Evolutionary conservation across 2,113 vertebrate species (phyloP), one percentile per base, ranked within the genome.

Genomic region (Prolemur simus): DNA sequence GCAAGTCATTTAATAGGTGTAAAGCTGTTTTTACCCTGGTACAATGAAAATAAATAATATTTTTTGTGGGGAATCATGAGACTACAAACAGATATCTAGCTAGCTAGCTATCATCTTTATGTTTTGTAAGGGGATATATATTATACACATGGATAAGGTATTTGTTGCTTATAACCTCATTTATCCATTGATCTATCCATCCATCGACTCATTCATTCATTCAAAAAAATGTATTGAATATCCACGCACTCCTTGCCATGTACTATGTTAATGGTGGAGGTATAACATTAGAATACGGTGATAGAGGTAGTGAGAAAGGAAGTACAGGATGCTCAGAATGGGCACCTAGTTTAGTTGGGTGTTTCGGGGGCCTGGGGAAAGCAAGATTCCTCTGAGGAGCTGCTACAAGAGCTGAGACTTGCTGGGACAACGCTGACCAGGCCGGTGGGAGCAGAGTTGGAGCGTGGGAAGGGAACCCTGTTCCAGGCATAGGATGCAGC

Each of bases 91-190:
- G 6, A 66, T 52, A 37, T 32, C 27, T 83, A 34, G 29, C 25
- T 83, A 34, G 29, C 25, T 76, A 18, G 39, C 56, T 42, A 66
- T 20, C 56, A 32, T 39, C 71, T 52, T 1, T 23, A 15, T 91
- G 49, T 84, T 74, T 58, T 45, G 1, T 82, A 39, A 58, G 58
- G n/a, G 10, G 15, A 34, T 74, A 25, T 34, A 27, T 69, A 47
- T 85, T 66, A n/a, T 49, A 49, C 3, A 52, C 68, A 68, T 12
- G 47, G 37, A 71, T 80, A 78, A 71, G 63, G 32, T 45, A 47
- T 68, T 92, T 87, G 71, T 11, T 92, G 37, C 47, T 82, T 83
- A 88, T 82, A 96, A 82, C 11, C 66, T 74, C 81, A 88, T 95
- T 15, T 27, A n/a, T 34, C 15, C 54, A 89, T 27, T 25, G 29